Conservation (phyloP, 2,888 invertebrate species). For the Xanthorhoe designata region DNA sequence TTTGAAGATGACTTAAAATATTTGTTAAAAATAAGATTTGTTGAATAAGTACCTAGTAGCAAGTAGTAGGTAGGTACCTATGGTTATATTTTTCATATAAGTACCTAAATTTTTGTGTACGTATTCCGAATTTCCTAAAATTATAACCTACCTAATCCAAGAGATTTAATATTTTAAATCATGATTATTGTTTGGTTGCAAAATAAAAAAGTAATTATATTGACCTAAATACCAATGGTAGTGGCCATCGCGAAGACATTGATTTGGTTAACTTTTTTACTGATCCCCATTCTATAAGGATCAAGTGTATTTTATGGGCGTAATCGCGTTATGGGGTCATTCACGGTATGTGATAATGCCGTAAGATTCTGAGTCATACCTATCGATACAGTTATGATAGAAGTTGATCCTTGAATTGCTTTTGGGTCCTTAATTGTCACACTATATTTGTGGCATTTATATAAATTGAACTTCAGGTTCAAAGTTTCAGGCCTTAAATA, state of each 20-base stretch:
- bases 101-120: no score
- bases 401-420: background rate
- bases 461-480: background rate
- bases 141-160: no score
- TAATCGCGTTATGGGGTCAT: slow-evolving; percentile 44
- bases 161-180: no score
- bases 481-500: no score
- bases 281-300: slow-evolving; percentile 48
- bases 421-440: background rate
- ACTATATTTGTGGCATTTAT: background rate
- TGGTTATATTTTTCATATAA: no score
- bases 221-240: slow-evolving; percentile 27
- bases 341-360: slow-evolving; percentile 27
- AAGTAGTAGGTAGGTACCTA: background rate
- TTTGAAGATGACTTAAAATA: slow-evolving; percentile 12
- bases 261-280: slow-evolving; percentile 43
- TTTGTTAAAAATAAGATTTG: background rate
- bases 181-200: no score
- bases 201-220: no score
- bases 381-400: slow-evolving; percentile 3
- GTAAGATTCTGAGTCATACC: slow-evolving; percentile 21
- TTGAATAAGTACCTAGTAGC: no score
- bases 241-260: slow-evolving; percentile 33
- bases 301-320: slow-evolving; percentile 50
- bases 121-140: no score